Conservation (phyloP, 2,797 vertebrate species). For the Benthosema pterotum region DNA sequence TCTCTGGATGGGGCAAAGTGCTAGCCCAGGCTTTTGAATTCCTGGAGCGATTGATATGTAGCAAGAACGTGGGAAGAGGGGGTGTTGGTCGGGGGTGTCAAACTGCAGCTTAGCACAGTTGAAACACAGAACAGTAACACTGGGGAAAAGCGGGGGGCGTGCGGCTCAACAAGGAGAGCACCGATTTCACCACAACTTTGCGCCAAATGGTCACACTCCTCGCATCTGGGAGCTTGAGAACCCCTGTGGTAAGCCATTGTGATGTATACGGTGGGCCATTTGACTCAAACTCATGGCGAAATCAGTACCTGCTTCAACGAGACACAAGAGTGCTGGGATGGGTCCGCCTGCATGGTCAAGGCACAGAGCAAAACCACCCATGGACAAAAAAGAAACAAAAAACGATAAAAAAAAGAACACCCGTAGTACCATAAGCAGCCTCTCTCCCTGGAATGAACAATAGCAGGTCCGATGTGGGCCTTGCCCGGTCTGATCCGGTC, state of each 20-base stretch:
- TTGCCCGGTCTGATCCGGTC: slow-evolving; percentile 31
- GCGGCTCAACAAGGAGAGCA: slow-evolving; percentile 15
- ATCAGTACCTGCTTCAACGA: not conserved
- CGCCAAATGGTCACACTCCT: too few species aligned
- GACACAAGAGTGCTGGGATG: slow-evolving; percentile 34
- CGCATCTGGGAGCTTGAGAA: too few species aligned
- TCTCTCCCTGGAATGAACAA: slow-evolving; percentile 25
- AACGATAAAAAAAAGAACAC: slow-evolving; percentile 20
- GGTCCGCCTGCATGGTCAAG: slow-evolving; percentile 44
- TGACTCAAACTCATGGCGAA: too few species aligned
- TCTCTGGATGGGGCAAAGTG: not conserved
- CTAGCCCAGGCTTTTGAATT: slow-evolving; percentile 23
- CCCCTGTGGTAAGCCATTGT: too few species aligned
- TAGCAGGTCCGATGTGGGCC: slow-evolving; percentile 51
- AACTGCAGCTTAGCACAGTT: slow-evolving; percentile 43
- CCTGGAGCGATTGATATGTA: slow-evolving; percentile 30
- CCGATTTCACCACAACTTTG: too few species aligned
- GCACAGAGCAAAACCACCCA: slow-evolving; percentile 62
- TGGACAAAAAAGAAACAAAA: slow-evolving; percentile 12
- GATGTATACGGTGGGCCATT: too few species aligned
- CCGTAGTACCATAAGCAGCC: slow-evolving; percentile 22
- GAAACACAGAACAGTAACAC: slow-evolving; percentile 21
- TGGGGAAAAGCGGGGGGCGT: not conserved
- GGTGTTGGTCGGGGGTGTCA: not conserved
- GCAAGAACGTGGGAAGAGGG: not conserved